These are phyloP conservation scores for Endotricha flammealis DNA, from an alignment of 2,888 invertebrate species.

Conservation along the genomic window DNA sequence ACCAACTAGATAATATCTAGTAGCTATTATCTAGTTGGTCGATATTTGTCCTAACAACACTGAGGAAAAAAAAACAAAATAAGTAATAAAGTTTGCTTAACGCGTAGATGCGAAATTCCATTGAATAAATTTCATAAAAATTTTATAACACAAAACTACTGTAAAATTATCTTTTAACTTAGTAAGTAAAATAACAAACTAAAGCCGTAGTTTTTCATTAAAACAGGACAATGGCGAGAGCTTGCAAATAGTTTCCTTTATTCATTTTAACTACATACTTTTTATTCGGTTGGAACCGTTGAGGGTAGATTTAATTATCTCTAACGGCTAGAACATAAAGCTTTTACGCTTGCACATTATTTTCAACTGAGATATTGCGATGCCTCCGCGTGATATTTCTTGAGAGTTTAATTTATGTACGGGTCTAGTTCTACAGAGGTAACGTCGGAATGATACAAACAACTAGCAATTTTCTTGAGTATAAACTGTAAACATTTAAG, in stretches of 20 bases:
- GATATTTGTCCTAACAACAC: too few relatives aligned
- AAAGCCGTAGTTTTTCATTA: constrained; percentile 7
- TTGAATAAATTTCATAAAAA: too few relatives aligned
- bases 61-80: too few relatives aligned
- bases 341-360: constrained; percentile 33
- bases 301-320: constrained; percentile 39
- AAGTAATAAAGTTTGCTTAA: too few relatives aligned
- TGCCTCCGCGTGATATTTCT: constrained; percentile 11
- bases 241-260: constrained; percentile 29
- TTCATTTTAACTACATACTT: constrained; percentile 20
- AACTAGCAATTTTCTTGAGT: too few relatives aligned
- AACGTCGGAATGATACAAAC: neutral
- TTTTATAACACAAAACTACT: too few relatives aligned
- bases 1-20: too few relatives aligned
- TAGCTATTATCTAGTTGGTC: too few relatives aligned
- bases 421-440: neutral
- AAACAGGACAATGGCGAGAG: constrained; percentile 19
- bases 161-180: too few relatives aligned
- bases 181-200: neutral
- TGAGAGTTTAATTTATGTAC: constrained; percentile 2
- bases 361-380: constrained; percentile 28
- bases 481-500: too few relatives aligned
- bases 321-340: constrained; percentile 37
- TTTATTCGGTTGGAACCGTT: constrained; percentile 26
- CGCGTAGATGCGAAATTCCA: too few relatives aligned